Base-by-base conservation (phyloP, 2,888 invertebrate genomes). In the Chrysolina oricalcia region DNA sequence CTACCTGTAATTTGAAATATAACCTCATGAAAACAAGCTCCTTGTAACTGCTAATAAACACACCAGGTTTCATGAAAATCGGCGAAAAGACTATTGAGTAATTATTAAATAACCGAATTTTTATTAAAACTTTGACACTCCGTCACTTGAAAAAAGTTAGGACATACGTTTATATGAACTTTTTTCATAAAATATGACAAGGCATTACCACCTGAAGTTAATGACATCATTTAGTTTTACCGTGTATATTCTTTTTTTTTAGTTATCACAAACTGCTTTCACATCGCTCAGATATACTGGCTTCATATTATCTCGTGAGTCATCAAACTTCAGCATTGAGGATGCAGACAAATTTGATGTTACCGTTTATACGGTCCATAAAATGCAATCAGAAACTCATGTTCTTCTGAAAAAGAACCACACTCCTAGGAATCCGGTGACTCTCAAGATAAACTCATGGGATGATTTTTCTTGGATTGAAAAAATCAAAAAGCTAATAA, bases 271-370 rank as follows among this genome's bases (percentile, higher is more conserved):
- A 50, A 70, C 78, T 40, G 78, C 79, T 13, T 64, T 75, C 40
- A 53, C 40, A 0, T 76, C 77, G 9, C 21, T 80, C 10, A 89
- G 90, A 15, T 92, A 92, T 13, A 91, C 90, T 81, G 92, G 92
- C 68, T 94, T 91, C 83, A 82, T 94, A 1, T 86, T 94, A 66
- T 90, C 92, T 43, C 89, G 93, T 40, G 93, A 94, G 85, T 89
- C 87, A 46, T 85, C 91, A 0, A 89, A 91, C 41, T 40, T 41
- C 17, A 27, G 15, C 8, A 19, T 21, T 40, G 35, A 70, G 5
- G 66, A 13, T 11, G 23, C 17, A 0, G 27, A 21, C 3, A 46
- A 66, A 23, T 19, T 63, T 0, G 66, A 76, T 35, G 23, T 82
- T 0, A 70, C 66, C 8, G 23, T 92, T 15, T 86, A 91, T 50